Evolutionary conservation across 1,140 invertebrate genomes (phyloP).

Genomic region (Magallana angulata): DNA sequence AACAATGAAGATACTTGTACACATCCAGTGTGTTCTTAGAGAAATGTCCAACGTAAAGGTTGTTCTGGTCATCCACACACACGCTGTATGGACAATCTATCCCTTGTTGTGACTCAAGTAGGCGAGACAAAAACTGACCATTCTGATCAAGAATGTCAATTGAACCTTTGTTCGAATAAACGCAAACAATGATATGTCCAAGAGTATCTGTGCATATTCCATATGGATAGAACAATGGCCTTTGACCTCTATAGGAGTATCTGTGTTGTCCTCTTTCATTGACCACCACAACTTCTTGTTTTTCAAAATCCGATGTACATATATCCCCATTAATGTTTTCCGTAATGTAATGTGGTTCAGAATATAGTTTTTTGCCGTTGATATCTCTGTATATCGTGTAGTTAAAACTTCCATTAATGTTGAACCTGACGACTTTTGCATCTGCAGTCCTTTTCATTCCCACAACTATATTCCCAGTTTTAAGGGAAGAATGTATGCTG

Average conservation of each 20-base stretch:
- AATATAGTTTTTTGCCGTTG: neutral
- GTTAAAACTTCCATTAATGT: neutral
- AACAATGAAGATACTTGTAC: slow-evolving; percentile 4
- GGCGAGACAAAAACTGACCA: neutral
- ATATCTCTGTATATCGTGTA: neutral
- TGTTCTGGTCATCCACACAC: neutral
- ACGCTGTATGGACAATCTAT: neutral
- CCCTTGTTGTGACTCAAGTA: neutral
- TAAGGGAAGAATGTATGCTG: no score
- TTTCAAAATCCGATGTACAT: neutral
- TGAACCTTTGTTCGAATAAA: neutral
- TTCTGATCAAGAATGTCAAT: neutral
- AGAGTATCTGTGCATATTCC: neutral
- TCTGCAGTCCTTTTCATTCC: neutral
- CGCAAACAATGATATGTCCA: neutral
- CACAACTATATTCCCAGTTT: no score
- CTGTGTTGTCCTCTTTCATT: neutral
- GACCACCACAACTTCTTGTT: neutral
- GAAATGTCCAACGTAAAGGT: neutral
- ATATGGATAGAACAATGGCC: neutral
- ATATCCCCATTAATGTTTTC: neutral
- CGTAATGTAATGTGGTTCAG: neutral
- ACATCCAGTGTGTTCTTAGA: neutral
- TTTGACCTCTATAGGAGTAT: neutral
- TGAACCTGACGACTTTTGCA: neutral